Percentiles rank a stretch among this genome's conserved stretches.
Conservation (phyloP, 2,797 vertebrate genomes). For the Tauraco hartlaubi region DNA sequence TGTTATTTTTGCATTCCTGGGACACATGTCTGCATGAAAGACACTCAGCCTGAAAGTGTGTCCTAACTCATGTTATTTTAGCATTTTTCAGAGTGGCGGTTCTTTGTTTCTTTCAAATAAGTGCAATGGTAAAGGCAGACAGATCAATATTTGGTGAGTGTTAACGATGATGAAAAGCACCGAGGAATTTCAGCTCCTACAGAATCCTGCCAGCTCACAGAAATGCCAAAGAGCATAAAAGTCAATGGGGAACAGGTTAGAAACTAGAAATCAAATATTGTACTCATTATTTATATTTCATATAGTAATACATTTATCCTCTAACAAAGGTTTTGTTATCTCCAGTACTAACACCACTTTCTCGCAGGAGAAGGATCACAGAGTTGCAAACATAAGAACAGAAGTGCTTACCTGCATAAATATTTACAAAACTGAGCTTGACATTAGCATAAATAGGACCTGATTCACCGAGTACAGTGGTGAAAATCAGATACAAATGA, state of each 20-base stretch:
- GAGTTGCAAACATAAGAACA: not conserved
- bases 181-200: not conserved
- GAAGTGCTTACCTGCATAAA: not conserved
- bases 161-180: not conserved
- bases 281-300: not conserved
- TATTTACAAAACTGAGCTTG: conserved; percentile 24
- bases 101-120: not conserved
- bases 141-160: conserved; percentile 27
- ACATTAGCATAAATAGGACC: not conserved
- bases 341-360: not conserved
- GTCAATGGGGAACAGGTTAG: not conserved
- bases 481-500: not conserved
- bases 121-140: not conserved
- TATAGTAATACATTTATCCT: not conserved
- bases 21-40: not conserved
- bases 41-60: not conserved
- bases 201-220: not conserved
- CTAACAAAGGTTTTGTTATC: not conserved
- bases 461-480: not conserved
- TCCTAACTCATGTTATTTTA: not conserved
- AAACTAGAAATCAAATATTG: conserved; percentile 16
- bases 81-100: not conserved
- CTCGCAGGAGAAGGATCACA: not conserved
- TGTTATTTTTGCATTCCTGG: not conserved
- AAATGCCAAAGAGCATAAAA: conserved; percentile 17